phyloP scores from a whole-genome alignment of 2,797 vertebrate genomes.

The Neosilurus hyrtlii region DNA sequence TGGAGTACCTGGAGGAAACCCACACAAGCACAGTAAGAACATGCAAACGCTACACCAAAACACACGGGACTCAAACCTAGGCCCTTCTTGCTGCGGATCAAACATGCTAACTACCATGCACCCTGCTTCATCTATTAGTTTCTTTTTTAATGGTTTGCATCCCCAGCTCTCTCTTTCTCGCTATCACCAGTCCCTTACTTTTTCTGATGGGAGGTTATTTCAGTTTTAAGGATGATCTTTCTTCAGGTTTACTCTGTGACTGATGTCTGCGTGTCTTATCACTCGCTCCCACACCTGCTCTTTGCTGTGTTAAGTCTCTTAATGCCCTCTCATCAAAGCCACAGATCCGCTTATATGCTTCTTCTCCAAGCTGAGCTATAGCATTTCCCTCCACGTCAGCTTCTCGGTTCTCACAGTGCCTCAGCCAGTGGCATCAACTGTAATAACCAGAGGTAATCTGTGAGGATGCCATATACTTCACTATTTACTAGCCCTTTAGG shows the following conservation, averaged over 20 bases:
- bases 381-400: constrained; percentile 56
- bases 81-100: too few relatives aligned
- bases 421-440: constrained; percentile 7
- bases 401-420: constrained; percentile 1
- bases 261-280: constrained; percentile 71
- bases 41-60: too few relatives aligned
- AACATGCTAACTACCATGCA: too few relatives aligned
- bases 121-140: not conserved
- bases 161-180: not conserved
- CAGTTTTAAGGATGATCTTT: constrained; percentile 55
- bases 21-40: too few relatives aligned
- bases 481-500: constrained; percentile 13
- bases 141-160: not conserved
- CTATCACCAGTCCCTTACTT: constrained; percentile 15
- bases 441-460: constrained; percentile 27
- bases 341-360: constrained; percentile 44
- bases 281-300: constrained; percentile 77
- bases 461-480: constrained; percentile 26
- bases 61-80: too few relatives aligned
- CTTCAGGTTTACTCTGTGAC: constrained; percentile 48
- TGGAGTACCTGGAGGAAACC: too few relatives aligned
- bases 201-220: constrained; percentile 45
- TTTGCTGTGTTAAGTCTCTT: constrained; percentile 72
- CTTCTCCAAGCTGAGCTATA: constrained; percentile 64
- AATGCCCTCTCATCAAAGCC: constrained; percentile 75